phyloP scores from a whole-genome alignment of 2,888 invertebrate species.

The Sinopyrophorus schimmeli region DNA sequence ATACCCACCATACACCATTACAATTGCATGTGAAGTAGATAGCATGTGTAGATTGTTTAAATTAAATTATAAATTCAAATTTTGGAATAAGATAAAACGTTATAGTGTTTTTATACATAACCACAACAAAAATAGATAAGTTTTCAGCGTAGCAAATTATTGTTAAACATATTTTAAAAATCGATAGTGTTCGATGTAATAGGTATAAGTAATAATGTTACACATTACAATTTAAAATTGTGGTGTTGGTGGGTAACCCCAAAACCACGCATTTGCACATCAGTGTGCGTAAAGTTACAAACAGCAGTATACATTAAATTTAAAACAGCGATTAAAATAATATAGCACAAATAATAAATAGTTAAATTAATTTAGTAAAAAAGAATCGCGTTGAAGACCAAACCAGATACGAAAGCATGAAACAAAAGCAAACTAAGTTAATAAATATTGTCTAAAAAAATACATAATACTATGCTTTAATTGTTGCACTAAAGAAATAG shows the following conservation, averaged over 20 bases:
- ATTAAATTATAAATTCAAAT: no score
- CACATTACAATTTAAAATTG: constrained; percentile 25
- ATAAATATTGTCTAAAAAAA: constrained; percentile 22
- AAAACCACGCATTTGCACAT: constrained; percentile 38
- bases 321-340: constrained; percentile 31
- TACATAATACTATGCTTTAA: constrained; percentile 9
- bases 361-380: constrained; percentile 28
- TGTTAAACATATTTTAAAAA: no score
- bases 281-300: constrained; percentile 39
- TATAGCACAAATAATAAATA: constrained; percentile 23
- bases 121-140: no score
- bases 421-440: constrained; percentile 44
- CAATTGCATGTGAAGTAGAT: constrained; percentile 39
- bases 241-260: constrained; percentile 51
- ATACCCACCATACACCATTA: constrained; percentile 55
- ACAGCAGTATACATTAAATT: constrained; percentile 36
- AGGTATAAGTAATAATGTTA: no score
- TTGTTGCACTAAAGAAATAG: not conserved
- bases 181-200: no score
- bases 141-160: no score
- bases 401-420: constrained; percentile 54
- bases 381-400: constrained; percentile 34
- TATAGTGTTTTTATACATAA: no score
- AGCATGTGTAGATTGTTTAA: constrained; percentile 26
- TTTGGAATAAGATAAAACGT: no score